Evolutionary conservation across 2,888 invertebrate genomes (phyloP).

Genomic region (Agonopterix subpropinquella): DNA sequence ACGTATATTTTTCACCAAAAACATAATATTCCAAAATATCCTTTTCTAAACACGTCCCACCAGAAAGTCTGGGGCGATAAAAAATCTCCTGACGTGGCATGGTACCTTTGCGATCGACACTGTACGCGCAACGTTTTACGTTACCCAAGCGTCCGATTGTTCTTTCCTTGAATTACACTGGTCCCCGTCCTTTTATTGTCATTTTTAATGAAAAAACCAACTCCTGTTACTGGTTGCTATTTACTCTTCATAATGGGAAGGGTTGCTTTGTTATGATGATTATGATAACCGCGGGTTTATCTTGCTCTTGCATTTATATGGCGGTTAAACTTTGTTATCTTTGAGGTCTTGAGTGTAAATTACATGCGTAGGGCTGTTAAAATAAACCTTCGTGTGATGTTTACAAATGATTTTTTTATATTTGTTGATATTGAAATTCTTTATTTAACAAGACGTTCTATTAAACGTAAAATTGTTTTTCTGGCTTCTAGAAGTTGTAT

Average conservation of each 20-base stretch:
- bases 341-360: too few species aligned
- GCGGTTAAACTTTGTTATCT: too few species aligned
- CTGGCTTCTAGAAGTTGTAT: too few species aligned
- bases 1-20: too few species aligned
- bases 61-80: constrained; percentile 20
- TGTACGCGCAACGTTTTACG: constrained; percentile 21
- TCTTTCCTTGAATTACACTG: constrained; percentile 19
- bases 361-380: too few species aligned
- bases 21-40: too few species aligned
- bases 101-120: constrained; percentile 19
- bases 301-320: too few species aligned
- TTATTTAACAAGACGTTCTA: too few species aligned
- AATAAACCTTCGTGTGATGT: too few species aligned
- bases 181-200: constrained; percentile 19
- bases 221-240: constrained; percentile 4
- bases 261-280: neutral
- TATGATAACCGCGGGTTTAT: neutral
- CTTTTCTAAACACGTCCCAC: neutral
- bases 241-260: constrained; percentile 11
- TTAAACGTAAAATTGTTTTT: too few species aligned
- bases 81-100: constrained; percentile 29
- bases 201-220: constrained; percentile 26
- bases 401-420: too few species aligned
- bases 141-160: constrained; percentile 31
- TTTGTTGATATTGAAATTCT: too few species aligned